Conservation (phyloP, 2,113 vertebrate genomes). For the Merops nubicus region DNA sequence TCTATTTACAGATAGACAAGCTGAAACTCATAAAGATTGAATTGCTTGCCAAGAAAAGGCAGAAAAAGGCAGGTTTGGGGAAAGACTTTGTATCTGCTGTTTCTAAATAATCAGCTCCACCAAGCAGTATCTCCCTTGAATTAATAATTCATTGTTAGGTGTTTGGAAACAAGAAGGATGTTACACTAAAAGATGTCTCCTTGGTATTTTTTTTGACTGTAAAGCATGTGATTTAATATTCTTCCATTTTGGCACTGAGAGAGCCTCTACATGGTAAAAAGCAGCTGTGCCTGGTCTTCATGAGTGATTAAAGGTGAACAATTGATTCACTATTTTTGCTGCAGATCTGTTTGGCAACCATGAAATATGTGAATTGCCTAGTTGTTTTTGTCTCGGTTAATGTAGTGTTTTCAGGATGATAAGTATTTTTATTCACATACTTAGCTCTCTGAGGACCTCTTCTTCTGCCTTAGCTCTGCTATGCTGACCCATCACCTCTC, state of each 20-base stretch:
- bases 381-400: background rate
- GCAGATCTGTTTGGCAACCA: background rate
- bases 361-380: background rate
- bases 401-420: background rate
- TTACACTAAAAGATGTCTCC: background rate
- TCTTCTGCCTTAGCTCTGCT: background rate
- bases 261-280: background rate
- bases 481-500: background rate
- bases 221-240: background rate
- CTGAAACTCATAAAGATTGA: background rate
- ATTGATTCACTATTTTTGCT: constrained; percentile 4
- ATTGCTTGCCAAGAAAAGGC: background rate
- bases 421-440: background rate
- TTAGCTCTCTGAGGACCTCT: background rate
- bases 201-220: background rate
- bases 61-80: background rate
- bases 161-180: background rate
- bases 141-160: background rate
- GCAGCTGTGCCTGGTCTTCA: background rate
- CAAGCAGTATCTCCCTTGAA: background rate
- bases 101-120: background rate
- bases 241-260: background rate
- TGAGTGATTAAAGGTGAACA: constrained; percentile 25
- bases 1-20: background rate
- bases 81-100: background rate